These are phyloP conservation scores for Ceyx margarethae DNA, from an alignment of 2,113 vertebrate species.

Conservation along the genomic window DNA sequence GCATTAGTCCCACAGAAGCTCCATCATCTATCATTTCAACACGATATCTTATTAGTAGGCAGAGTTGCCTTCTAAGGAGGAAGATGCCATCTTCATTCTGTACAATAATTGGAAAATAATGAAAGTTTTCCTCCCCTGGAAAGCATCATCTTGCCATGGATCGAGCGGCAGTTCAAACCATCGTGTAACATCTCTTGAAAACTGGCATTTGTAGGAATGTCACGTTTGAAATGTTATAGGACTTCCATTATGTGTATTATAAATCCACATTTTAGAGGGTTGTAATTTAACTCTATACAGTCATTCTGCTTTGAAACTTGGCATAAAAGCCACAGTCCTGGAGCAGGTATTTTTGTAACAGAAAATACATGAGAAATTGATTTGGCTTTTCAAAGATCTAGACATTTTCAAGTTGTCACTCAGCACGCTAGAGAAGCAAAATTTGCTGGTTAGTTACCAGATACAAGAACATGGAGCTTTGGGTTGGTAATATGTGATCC, in stretches of 20 bases:
- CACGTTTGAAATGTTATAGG: neutral
- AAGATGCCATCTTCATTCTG: neutral
- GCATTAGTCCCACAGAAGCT: neutral
- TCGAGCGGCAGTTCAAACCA: neutral
- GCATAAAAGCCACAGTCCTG: slow-evolving; percentile 13
- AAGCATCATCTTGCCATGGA: neutral
- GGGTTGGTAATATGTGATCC: neutral
- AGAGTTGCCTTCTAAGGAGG: neutral
- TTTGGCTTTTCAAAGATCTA: slow-evolving; percentile 31
- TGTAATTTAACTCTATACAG: slow-evolving; percentile 2
- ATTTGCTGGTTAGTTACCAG: neutral
- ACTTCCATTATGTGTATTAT: neutral
- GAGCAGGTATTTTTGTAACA: slow-evolving; percentile 23
- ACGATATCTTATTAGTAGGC: neutral
- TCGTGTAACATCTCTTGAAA: neutral
- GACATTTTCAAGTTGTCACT: neutral
- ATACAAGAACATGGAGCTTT: neutral
- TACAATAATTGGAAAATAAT: neutral
- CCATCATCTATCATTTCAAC: neutral
- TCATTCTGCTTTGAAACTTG: neutral
- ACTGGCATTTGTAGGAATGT: neutral
- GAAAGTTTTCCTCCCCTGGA: neutral
- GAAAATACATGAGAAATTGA: slow-evolving; percentile 2
- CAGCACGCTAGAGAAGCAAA: neutral
- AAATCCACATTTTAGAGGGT: slow-evolving; percentile 5